These are phyloP conservation scores for Eristalis pertinax DNA, from an alignment of 2,888 invertebrate genomes.

Conservation along the genomic window DNA sequence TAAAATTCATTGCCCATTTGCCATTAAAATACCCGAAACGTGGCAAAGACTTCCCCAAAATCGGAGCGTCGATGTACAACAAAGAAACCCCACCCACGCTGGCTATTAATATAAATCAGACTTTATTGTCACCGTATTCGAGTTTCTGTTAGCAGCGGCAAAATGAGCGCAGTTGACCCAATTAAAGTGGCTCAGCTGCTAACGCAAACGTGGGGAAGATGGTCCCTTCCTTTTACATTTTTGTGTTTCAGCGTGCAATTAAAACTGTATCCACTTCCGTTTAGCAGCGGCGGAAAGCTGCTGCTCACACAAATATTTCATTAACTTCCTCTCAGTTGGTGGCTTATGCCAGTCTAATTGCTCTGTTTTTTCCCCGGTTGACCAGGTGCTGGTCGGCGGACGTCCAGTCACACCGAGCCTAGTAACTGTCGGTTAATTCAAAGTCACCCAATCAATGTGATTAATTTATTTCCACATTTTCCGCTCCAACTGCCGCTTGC, in stretches of 20 bases:
- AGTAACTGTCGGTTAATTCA: constrained; percentile 14
- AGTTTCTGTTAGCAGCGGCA: background rate
- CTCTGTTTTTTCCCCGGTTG: background rate
- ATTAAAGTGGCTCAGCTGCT: background rate
- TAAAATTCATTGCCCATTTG: background rate
- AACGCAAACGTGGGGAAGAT: background rate
- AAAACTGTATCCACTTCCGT: background rate
- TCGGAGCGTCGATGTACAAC: background rate
- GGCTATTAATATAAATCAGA: background rate
- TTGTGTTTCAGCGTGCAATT: background rate
- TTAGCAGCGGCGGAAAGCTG: background rate
- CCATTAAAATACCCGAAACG: background rate
- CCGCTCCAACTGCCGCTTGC: constrained; percentile 14
- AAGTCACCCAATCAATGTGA: constrained; percentile 29
- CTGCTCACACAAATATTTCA: background rate
- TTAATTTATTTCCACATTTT: constrained; percentile 32
- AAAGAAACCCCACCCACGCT: background rate
- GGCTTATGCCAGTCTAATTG: background rate
- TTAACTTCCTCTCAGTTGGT: background rate
- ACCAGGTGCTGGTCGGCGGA: background rate
- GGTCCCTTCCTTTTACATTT: background rate
- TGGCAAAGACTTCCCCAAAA: background rate
- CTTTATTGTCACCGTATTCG: background rate
- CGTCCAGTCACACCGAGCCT: background rate
- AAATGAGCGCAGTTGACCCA: background rate